phyloP scores from a whole-genome alignment of 2,888 invertebrate species.

The Erebia aethiops region DNA sequence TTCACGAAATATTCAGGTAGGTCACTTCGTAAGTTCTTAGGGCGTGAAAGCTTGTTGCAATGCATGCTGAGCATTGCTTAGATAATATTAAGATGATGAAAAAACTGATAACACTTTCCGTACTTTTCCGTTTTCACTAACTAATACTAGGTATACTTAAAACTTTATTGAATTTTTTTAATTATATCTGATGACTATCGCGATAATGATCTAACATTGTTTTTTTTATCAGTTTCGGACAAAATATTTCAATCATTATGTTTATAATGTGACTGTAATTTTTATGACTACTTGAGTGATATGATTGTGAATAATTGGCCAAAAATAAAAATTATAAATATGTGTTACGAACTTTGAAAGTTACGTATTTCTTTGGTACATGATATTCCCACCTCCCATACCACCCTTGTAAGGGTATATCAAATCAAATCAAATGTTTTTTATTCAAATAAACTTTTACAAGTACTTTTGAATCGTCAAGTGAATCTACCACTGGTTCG shows the following conservation, averaged over 20 bases:
- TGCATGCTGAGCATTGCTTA: no score
- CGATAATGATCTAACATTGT: neutral
- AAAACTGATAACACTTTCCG: no score
- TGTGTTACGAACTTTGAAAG: neutral
- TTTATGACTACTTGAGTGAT: neutral
- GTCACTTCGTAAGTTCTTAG: neutral
- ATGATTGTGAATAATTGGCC: neutral
- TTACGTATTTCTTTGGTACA: neutral
- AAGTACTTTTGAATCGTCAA: no score
- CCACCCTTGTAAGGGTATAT: no score
- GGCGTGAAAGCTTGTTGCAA: no score
- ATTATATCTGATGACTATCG: neutral
- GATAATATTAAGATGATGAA: no score
- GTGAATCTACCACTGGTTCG: no score
- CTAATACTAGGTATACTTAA: no score
- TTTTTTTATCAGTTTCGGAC: neutral
- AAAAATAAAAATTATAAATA: neutral
- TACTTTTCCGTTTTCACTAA: no score
- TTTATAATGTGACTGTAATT: neutral
- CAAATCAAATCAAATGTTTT: no score
- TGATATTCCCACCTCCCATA: neutral
- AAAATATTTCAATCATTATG: neutral
- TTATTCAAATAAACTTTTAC: no score
- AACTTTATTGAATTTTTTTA: no score
- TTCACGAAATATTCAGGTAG: conserved; percentile 94